A percentile compares a stretch with the other conserved stretches of the same genome.
Conservation (phyloP, 2,888 invertebrate species). For the Dryomyza anilis region DNA sequence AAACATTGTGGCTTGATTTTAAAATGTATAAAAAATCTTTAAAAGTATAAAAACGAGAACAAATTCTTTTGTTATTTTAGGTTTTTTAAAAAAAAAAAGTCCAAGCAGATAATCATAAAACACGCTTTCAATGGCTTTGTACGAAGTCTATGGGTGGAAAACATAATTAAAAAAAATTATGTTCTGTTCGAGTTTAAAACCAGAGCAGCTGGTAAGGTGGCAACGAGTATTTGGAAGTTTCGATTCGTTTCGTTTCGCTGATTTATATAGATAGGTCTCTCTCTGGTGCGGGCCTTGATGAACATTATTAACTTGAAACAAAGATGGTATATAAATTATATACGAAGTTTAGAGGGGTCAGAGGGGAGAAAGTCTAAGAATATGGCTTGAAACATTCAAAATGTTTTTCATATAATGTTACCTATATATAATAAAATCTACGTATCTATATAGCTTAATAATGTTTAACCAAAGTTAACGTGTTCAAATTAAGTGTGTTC, state of each 20-base stretch:
- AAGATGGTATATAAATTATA: background rate
- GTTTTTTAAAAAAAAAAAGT: slow-evolving; percentile 16
- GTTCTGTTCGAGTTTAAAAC: background rate
- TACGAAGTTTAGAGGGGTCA: no score
- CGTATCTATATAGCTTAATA: background rate
- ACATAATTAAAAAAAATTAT: background rate
- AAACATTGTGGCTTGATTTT: background rate
- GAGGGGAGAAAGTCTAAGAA: no score
- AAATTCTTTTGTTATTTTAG: slow-evolving; percentile 34
- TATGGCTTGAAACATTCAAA: background rate
- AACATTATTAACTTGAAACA: background rate
- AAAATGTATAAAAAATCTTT: background rate
- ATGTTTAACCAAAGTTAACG: background rate
- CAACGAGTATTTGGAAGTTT: no score
- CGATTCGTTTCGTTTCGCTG: background rate
- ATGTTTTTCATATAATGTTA: background rate
- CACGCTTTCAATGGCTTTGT: background rate
- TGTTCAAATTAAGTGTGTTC: background rate
- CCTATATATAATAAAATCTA: background rate
- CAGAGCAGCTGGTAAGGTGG: background rate
- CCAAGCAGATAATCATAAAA: slow-evolving; percentile 9
- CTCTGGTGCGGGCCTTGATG: background rate
- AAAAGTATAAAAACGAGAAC: slow-evolving; percentile 11
- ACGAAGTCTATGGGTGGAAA: background rate
- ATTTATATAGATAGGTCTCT: background rate